Evolutionary conservation across 1,140 invertebrate species (phyloP).

Genomic region (Pseudomyrmex dendroicus): DNA sequence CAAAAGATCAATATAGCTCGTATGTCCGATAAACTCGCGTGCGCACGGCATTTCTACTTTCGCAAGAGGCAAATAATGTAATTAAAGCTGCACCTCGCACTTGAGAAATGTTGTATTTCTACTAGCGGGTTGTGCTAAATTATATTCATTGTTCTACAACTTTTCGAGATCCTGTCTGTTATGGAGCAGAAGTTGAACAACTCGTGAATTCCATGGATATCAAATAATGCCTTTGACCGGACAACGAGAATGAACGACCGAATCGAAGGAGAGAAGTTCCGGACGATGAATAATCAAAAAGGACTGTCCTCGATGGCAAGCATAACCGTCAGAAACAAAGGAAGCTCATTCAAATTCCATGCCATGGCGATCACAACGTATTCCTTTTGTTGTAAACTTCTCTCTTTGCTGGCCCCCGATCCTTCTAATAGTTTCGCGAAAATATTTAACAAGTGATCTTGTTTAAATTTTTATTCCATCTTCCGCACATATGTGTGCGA

Average conservation of each 20-base stretch:
- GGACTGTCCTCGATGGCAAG: neutral
- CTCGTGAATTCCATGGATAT: neutral
- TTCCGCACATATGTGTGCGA: too few species aligned
- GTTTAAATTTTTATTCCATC: too few species aligned
- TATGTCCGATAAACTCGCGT: neutral
- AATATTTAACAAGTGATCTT: too few species aligned
- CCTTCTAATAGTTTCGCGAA: too few species aligned
- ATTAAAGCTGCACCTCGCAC: too few species aligned
- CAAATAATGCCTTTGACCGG: neutral
- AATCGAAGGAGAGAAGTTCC: neutral
- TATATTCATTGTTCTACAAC: neutral
- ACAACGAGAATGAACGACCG: neutral
- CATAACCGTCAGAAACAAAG: neutral
- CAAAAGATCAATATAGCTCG: constrained; percentile 3
- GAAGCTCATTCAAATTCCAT: neutral
- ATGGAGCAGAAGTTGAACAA: neutral
- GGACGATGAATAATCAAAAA: constrained; percentile 21
- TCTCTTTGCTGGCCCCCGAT: too few species aligned
- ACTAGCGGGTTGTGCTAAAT: neutral
- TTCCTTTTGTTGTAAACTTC: too few species aligned
- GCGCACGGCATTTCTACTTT: neutral
- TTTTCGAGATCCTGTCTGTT: neutral
- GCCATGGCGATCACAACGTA: neutral
- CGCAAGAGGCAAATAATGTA: neutral
- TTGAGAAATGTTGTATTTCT: too few species aligned